Base-by-base conservation (phyloP, 2,888 invertebrate genomes). In the Glaucopsyche alexis region DNA sequence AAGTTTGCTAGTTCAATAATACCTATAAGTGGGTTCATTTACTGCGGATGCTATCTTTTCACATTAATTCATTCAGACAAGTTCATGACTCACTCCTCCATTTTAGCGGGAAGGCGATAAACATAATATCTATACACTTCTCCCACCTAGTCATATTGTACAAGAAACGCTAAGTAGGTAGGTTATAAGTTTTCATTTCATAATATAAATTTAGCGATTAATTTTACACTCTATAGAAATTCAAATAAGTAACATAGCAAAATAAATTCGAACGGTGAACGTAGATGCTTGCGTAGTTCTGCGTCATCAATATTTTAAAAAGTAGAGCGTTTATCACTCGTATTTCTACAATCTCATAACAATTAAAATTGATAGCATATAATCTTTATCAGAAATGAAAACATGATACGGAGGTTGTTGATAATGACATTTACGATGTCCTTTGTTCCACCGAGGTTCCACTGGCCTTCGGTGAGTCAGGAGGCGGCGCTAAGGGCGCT, bases 401-500 rank as follows among this genome's bases (percentile, higher is more conserved):
- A 40, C 66, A 66, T 16, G 42, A 42, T 42, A 16, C 9, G 5
- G 42, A 55, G 16, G 16, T 55, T n/a, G 42, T 42, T 42, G 42
- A 42, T 66, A 66, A 42, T 42, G 66, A 66, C 42, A 66, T n/a
- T 66, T 29, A 47, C 29, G 7, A 11, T 47, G 69, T 47, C 29
- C 69, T 69, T 69, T 69, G 69, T 69, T 69, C 47, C 29, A 60
- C 29, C 69, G 60, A 60, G 29, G 60, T 38, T 14, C 29, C 16
- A 47, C 38, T 5, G 38, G 29, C 38, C 29, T 38, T 19, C 69
- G 77, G 82, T 89, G 88, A 88, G 81, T 88, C 88, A 89, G 83
- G 88, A 89, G 92, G 91, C 90, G 91, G 84, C 81, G 82, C 90
- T 87, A 85, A 89, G 90, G 91, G 91, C 91, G 89, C 87, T 85